These are phyloP conservation scores for Smutsia temminckii DNA, from an alignment of 2,797 vertebrate genomes.

Conservation along the genomic window DNA sequence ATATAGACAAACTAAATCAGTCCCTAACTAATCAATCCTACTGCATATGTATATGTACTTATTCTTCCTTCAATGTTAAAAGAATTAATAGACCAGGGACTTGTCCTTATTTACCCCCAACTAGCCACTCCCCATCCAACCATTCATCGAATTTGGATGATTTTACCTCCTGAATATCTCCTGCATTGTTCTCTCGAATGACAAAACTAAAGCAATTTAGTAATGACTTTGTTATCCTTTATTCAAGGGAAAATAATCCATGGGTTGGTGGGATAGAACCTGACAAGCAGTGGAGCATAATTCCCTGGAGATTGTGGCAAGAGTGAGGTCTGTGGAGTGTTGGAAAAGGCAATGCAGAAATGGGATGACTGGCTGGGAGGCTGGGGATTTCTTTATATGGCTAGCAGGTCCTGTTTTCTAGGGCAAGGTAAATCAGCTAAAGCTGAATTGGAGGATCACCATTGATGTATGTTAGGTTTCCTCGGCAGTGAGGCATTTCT, in stretches of 20 bases:
- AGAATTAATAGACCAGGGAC: background rate
- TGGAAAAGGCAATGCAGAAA: background rate
- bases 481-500: background rate
- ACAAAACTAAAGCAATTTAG: background rate
- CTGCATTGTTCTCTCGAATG: background rate
- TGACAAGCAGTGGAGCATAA: background rate
- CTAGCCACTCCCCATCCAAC: background rate
- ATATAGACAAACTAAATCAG: background rate
- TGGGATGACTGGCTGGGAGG: background rate
- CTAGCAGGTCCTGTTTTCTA: background rate
- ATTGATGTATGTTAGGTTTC: background rate
- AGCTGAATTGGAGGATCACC: background rate
- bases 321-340: background rate
- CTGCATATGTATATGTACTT: rapidly evolving
- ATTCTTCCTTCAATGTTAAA: background rate
- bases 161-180: background rate
- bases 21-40: background rate
- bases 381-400: background rate
- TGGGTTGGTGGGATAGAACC: background rate
- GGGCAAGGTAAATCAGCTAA: background rate
- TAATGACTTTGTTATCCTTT: background rate
- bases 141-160: background rate
- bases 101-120: background rate
- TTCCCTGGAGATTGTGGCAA: background rate
- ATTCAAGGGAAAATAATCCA: background rate